phyloP scores from a whole-genome alignment of 2,888 invertebrate genomes.

The Poecilus cupreus region DNA sequence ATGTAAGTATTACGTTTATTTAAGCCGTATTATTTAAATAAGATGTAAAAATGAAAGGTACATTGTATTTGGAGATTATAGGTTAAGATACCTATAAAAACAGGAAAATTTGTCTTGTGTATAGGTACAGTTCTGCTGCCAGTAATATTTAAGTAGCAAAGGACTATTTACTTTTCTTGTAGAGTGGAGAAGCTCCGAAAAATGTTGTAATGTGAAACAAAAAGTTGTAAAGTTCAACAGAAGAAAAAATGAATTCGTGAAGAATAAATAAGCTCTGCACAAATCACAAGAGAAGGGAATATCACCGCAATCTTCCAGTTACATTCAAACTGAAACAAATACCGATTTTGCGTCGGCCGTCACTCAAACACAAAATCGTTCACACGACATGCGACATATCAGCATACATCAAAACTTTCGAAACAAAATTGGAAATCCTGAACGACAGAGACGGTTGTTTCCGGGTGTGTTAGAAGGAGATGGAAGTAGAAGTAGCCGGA shows the following conservation, averaged over 20 bases:
- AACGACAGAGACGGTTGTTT: not conserved
- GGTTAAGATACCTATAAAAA: too few species aligned
- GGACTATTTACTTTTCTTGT: too few species aligned
- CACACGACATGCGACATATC: conserved; percentile 13
- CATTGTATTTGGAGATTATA: too few species aligned
- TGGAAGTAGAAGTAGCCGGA: not conserved
- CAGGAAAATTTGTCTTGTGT: too few species aligned
- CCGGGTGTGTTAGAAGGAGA: not conserved
- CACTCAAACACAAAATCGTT: conserved; percentile 21
- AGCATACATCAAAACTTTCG: conserved; percentile 33
- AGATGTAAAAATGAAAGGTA: too few species aligned
- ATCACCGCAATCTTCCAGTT: not conserved
- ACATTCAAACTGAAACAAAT: conserved; percentile 9
- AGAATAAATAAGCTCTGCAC: not conserved
- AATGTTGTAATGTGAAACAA: not conserved
- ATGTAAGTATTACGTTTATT: too few species aligned
- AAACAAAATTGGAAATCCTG: not conserved
- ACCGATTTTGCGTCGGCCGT: not conserved
- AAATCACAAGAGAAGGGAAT: conserved; percentile 7
- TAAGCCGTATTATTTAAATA: too few species aligned
- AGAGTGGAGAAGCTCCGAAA: too few species aligned
- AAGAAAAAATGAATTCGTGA: not conserved
- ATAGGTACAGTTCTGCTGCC: too few species aligned
- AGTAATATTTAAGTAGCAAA: too few species aligned
- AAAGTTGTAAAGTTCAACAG: not conserved